phyloP scores from a whole-genome alignment of 92 coral and sea anemone species.

The Umimayanthus kanabou region DNA sequence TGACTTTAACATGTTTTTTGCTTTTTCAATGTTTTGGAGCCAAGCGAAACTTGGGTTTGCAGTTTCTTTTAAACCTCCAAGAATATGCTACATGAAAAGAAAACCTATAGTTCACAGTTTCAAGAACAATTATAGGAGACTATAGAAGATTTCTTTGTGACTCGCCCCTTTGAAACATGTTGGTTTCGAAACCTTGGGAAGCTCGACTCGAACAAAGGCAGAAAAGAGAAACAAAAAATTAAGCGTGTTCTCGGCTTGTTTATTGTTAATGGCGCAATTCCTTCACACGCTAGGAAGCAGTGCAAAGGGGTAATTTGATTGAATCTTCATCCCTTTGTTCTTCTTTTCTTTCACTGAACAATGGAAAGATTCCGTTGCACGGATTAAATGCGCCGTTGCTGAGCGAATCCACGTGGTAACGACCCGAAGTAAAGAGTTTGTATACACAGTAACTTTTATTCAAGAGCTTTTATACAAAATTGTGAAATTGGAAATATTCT shows the following conservation, averaged over 20 bases:
- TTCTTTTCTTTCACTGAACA: constrained; percentile 2
- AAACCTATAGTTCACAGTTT: too few species aligned
- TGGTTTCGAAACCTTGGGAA: too few species aligned
- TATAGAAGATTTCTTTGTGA: too few species aligned
- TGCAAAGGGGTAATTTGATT: neutral
- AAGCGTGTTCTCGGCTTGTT: neutral
- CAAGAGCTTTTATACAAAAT: neutral
- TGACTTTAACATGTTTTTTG: neutral
- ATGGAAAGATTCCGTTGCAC: constrained; percentile 11
- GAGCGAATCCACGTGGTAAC: constrained; percentile 26
- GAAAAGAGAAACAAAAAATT: neutral
- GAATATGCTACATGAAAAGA: too few species aligned
- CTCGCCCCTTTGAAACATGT: too few species aligned
- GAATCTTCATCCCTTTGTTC: neutral
- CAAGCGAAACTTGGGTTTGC: neutral
- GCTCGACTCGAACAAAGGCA: neutral
- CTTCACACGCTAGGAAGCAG: neutral
- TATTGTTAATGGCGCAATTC: neutral
- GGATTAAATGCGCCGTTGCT: constrained; percentile 29
- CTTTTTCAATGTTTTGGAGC: too few species aligned
- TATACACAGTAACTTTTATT: neutral
- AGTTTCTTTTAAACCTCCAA: neutral
- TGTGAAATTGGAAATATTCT: neutral
- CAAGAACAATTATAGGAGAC: too few species aligned
- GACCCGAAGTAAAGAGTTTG: neutral